Conservation (phyloP, 2,113 vertebrate genomes). For the Caranx ignobilis region DNA sequence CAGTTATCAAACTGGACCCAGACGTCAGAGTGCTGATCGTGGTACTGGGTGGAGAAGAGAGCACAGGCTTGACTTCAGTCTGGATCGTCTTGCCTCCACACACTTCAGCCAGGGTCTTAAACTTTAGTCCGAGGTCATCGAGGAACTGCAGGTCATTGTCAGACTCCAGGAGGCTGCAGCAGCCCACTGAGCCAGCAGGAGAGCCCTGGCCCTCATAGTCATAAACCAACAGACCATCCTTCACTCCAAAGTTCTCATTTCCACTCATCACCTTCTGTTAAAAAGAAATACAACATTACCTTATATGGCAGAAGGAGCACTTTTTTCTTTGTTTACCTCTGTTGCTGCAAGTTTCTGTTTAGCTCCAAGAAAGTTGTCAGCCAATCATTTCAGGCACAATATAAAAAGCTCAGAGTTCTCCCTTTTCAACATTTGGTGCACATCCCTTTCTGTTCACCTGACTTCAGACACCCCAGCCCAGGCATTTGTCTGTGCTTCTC, state of each 20-base stretch:
- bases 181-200: slow-evolving; percentile 87
- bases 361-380: too few species aligned
- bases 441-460: too few species aligned
- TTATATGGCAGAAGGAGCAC: too few species aligned
- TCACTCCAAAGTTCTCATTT: slow-evolving; percentile 71
- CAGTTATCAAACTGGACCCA: slow-evolving; percentile 13
- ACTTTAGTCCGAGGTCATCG: slow-evolving; percentile 89
- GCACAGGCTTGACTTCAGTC: slow-evolving; percentile 29
- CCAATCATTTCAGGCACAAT: too few species aligned
- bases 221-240: slow-evolving; percentile 87
- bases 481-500: too few species aligned
- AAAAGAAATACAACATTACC: neutral
- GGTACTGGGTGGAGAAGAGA: slow-evolving; percentile 37
- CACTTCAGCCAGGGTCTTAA: slow-evolving; percentile 91
- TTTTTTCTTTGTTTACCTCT: too few species aligned
- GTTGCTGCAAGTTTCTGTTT: too few species aligned
- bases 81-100: slow-evolving; percentile 84
- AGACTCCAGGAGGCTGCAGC: slow-evolving; percentile 90
- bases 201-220: slow-evolving; percentile 87
- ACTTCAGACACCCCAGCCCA: too few species aligned
- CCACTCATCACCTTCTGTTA: slow-evolving; percentile 85
- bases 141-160: slow-evolving; percentile 88
- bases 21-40: slow-evolving; percentile 32
- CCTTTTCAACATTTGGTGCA: too few species aligned
- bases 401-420: too few species aligned